phyloP scores from a whole-genome alignment of 2,113 vertebrate species.

The Hippotragus niger region DNA sequence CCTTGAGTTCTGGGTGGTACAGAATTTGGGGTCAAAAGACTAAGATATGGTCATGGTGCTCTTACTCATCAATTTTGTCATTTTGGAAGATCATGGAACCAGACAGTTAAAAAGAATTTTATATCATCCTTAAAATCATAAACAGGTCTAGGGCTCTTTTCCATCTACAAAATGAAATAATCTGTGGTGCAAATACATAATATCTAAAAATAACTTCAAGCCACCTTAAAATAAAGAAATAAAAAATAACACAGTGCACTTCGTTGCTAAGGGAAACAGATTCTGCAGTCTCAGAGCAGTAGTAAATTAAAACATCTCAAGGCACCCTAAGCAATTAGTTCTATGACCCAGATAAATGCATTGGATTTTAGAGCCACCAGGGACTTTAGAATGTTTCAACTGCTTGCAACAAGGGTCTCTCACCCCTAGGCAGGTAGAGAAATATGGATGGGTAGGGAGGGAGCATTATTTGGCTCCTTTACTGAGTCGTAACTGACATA shows the following conservation, averaged over 20 bases:
- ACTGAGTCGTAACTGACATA: background rate
- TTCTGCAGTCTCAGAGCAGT: background rate
- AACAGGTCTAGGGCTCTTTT: background rate
- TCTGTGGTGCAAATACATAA: background rate
- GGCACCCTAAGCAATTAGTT: background rate
- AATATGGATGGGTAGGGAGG: background rate
- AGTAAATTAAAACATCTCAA: constrained; percentile 19
- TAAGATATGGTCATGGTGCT: background rate
- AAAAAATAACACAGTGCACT: constrained; percentile 11
- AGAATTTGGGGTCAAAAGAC: background rate
- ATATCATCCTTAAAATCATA: background rate
- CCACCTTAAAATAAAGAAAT: constrained; percentile 16
- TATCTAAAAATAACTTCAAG: constrained; percentile 37
- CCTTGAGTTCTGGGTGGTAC: background rate
- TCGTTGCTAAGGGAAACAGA: constrained; percentile 57
- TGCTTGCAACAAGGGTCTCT: background rate
- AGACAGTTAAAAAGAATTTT: background rate
- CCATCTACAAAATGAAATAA: constrained; percentile 34
- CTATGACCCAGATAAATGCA: background rate
- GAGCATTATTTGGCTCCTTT: background rate
- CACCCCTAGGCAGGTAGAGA: background rate
- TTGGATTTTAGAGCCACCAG: background rate
- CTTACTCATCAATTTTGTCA: background rate
- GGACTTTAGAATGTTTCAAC: background rate
- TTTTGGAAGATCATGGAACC: background rate